Evolutionary conservation across 2,888 invertebrate genomes (phyloP).

Genomic region (Plagodis pulveraria): DNA sequence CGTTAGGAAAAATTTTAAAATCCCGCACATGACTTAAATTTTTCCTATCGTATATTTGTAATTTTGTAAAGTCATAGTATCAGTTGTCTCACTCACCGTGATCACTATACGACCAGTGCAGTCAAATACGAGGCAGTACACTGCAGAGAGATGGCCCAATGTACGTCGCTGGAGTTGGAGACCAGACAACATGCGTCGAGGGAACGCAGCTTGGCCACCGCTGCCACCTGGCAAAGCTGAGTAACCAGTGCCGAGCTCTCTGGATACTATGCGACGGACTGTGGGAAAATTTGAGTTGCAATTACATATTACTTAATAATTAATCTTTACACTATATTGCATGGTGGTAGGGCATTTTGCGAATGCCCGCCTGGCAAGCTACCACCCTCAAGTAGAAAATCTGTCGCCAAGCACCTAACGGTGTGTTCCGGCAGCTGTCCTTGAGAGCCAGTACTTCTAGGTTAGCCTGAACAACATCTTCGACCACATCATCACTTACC

Average conservation of each 20-base stretch:
- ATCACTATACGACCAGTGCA: conserved; percentile 86
- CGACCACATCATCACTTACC: too few relatives aligned
- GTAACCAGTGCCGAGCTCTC: conserved; percentile 57
- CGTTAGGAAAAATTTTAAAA: too few relatives aligned
- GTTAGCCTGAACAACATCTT: too few relatives aligned
- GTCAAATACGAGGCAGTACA: conserved; percentile 98
- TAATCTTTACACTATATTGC: neutral
- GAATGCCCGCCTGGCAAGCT: too few relatives aligned
- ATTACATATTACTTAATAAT: neutral
- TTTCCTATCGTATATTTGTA: too few relatives aligned
- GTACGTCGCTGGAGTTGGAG: conserved; percentile 91
- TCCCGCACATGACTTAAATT: too few relatives aligned
- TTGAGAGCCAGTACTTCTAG: too few relatives aligned
- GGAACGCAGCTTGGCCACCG: conserved; percentile 51
- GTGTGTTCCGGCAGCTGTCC: too few relatives aligned
- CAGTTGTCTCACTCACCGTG: conserved; percentile 9
- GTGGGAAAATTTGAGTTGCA: conserved; percentile 6
- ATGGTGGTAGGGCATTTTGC: too few relatives aligned
- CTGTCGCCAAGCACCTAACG: too few relatives aligned
- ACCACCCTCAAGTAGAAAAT: too few relatives aligned
- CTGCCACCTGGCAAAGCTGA: conserved; percentile 34
- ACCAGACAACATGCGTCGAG: conserved; percentile 80
- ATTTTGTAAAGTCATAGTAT: too few relatives aligned
- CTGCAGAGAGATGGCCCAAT: conserved; percentile 97
- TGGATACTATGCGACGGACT: conserved; percentile 65